Base-by-base conservation (phyloP, 2,888 invertebrate species). In the Scrobipalpa atriplicella region DNA sequence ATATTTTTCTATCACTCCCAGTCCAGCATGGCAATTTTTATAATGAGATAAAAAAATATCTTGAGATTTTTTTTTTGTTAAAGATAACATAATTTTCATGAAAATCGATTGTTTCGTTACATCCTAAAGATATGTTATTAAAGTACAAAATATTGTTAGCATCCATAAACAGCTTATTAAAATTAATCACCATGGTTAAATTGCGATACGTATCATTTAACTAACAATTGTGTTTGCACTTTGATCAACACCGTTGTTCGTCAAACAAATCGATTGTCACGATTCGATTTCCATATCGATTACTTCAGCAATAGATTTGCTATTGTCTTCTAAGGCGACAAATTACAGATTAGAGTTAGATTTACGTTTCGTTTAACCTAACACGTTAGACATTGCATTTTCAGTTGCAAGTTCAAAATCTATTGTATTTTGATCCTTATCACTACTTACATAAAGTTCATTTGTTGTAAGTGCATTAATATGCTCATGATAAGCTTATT, bases 201-300 rank as follows among this genome's bases (percentile, higher is more conserved):
- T n/a, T 29, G n/a, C 29, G 5, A 29, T 58, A 29, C 36, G 1
- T 38, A 58, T 58, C 62, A 8, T 47, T 51, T 16, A 51, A 63
- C 51, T 29, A 63, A 62, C 43, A 21, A 43, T 39, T 58, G 58
- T 58, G 29, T 56, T 56, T 56, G 58, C 58, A 19, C 29, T 47
- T n/a, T 62, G 47, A 62, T 47, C 62, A 19, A 7, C 19, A 10
- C 47, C 60, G 21, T n/a, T 43, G 10, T 13, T 47, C 38, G 18
- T 52, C 54, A 62, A 41, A 43, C 47, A 47, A 62, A 66, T 51
- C 43, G 19, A 62, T 67, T 64, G 67, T 62, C 64, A 68, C 64
- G 54, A 68, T 52, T 58, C 66, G 58, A 62, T 66, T 63, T 18
- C 41, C 61, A 62, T 62, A 67, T 65, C 69, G 63, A 67, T 69